Percentiles rank a stretch among this genome's conserved stretches.
These are phyloP conservation scores for Nymphalis c-album DNA, from an alignment of 2,888 invertebrate species.

Conservation along the genomic window DNA sequence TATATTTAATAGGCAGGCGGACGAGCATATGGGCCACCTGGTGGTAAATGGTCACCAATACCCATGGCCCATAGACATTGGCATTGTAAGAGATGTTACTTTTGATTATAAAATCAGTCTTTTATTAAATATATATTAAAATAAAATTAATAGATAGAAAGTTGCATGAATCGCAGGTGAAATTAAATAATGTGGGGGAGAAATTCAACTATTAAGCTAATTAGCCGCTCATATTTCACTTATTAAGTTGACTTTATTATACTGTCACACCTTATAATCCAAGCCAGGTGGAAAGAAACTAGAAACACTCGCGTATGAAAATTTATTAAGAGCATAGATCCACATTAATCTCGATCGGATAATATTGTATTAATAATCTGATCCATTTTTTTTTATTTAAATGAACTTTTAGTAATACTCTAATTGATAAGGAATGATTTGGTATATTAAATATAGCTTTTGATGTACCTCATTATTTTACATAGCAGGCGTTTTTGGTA, in stretches of 20 bases:
- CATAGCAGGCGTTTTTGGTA: too few species aligned
- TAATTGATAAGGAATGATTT: too few species aligned
- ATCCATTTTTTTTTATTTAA: too few species aligned
- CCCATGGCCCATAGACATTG: too few species aligned
- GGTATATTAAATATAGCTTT: too few species aligned
- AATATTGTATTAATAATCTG: neutral
- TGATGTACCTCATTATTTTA: too few species aligned
- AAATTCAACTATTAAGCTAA: conserved; percentile 34
- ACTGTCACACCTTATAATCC: conserved; percentile 28
- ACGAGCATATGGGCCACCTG: too few species aligned
- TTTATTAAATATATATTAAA: conserved; percentile 7
- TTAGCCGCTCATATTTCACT: conserved; percentile 35
- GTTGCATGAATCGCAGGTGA: conserved; percentile 13
- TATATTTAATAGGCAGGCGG: too few species aligned
- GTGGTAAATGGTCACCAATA: too few species aligned
- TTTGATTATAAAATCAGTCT: neutral
- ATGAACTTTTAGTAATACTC: too few species aligned
- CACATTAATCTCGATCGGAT: neutral
- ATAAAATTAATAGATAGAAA: conserved; percentile 30
- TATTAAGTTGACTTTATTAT: conserved; percentile 33
- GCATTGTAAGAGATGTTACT: too few species aligned
- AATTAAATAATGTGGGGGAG: conserved; percentile 26
- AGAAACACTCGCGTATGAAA: conserved; percentile 7
- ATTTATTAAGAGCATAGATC: neutral
- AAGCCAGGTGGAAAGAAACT: conserved; percentile 14